Conservation (phyloP, 2,797 vertebrate genomes). For the Bradypodion pumilum region DNA sequence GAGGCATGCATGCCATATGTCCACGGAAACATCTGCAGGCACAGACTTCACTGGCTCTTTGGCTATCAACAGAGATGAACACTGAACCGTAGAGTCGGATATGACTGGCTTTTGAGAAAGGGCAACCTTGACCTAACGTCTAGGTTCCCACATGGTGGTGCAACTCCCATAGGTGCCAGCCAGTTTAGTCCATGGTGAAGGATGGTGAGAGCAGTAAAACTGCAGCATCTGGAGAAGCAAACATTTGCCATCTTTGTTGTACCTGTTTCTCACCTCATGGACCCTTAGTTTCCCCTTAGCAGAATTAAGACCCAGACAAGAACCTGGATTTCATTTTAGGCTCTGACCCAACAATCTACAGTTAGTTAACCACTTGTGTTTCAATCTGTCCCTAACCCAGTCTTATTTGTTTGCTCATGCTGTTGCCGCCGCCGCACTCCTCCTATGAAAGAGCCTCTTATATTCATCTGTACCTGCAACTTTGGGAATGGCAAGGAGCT, state of each 20-base stretch:
- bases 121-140: no score
- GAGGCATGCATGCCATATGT: no score
- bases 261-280: no score
- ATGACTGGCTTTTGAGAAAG: no score
- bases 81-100: no score
- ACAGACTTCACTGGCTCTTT: no score
- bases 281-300: not conserved
- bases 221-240: not conserved
- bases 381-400: no score
- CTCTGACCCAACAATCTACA: not conserved
- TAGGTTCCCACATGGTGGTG: not conserved
- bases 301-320: not conserved
- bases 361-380: not conserved
- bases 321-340: not conserved
- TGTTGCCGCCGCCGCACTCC: no score
- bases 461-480: slow-evolving; percentile 28
- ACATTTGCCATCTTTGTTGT: no score
- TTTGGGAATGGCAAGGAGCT: slow-evolving; percentile 31
- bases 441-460: not conserved
- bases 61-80: no score
- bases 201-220: not conserved
- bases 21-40: no score
- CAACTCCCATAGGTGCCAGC: not conserved
- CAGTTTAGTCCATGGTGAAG: not conserved
- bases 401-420: not conserved